phyloP scores from a whole-genome alignment of 2,888 invertebrate genomes.

The Polymixis flavicincta region DNA sequence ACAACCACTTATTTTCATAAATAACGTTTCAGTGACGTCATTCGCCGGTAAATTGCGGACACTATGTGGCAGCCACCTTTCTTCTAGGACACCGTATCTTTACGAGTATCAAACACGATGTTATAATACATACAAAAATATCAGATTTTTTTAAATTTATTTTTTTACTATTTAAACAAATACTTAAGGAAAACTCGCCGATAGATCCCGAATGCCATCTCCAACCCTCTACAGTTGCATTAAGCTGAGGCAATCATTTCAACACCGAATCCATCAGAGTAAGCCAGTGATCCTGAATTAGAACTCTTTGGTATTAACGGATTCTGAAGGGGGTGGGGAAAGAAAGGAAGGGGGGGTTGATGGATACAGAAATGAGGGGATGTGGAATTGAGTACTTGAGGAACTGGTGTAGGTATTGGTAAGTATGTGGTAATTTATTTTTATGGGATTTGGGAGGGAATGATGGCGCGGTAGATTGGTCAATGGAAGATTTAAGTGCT shows the following conservation, averaged over 20 bases:
- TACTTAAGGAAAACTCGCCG: not conserved
- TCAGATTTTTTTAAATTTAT: too few relatives aligned
- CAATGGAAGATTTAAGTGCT: not conserved
- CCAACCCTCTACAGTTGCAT: constrained; percentile 12
- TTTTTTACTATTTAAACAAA: not conserved
- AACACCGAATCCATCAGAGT: constrained; percentile 51
- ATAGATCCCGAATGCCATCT: constrained; percentile 5
- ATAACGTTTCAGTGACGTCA: too few relatives aligned
- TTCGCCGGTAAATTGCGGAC: too few relatives aligned
- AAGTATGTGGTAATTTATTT: constrained; percentile 43
- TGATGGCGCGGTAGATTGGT: not conserved
- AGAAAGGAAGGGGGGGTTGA: not conserved
- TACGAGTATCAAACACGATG: not conserved
- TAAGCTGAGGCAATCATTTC: constrained; percentile 55
- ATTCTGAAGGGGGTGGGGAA: constrained; percentile 17
- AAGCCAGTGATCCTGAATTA: constrained; percentile 63
- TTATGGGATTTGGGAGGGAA: constrained; percentile 11
- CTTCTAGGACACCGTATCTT: too few relatives aligned
- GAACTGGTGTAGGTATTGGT: constrained; percentile 32
- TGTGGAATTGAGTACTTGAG: constrained; percentile 30
- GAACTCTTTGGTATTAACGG: constrained; percentile 60
- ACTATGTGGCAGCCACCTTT: too few relatives aligned
- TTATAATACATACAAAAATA: not conserved
- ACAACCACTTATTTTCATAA: too few relatives aligned
- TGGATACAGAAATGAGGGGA: constrained; percentile 41